Base-by-base conservation (phyloP, 2,797 vertebrate genomes). In the Falco berigora region DNA sequence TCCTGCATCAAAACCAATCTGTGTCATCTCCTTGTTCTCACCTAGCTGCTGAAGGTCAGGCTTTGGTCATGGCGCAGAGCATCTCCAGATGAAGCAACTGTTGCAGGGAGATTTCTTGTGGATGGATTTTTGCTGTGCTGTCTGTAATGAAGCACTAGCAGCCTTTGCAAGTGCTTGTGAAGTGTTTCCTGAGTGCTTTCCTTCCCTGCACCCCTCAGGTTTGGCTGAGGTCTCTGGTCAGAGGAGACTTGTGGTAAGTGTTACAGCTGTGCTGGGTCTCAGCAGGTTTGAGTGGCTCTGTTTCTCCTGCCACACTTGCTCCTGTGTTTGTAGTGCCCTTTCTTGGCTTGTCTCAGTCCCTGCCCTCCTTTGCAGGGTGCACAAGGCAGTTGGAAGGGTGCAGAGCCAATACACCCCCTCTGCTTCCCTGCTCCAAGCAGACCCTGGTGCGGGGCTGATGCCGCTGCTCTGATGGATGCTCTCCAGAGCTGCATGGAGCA, bases 41-140 rank as follows among this genome's bases (percentile, higher is more conserved):
- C 18, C 23, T 5, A 17, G 34, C 17, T n/a, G 14, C 47, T 53
- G 56, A 52, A 64, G 62, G 12, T 71, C 42, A 1, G 1, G 2
- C 12, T 68, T 46, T 58, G 73, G 11, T 38, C 10, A 1, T 6
- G 32, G 73, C 56, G 17, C 68, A 80, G 64, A 86, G 40, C 63
- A 53, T 24, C 52, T 88, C 63, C 53, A 63, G 76, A 13, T 42
- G 82, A 61, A 74, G 53, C n/a, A 44, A 7, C 27, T 22, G 3
- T n/a, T 0, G 0, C 0, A 7, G 6, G 8, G 11, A 19, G 11
- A 1, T 17, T 44, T 63, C 50, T 25, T 19, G 20, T n/a, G 67
- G 44, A 3, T 52, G 42, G 12, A 5, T 36, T 91, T 84, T 85
- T 32, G 46, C 53, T 40, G 36, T 77, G 42, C 3, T 2, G 4